Conservation (phyloP, 2,113 vertebrate genomes). For the Lepus europaeus region DNA sequence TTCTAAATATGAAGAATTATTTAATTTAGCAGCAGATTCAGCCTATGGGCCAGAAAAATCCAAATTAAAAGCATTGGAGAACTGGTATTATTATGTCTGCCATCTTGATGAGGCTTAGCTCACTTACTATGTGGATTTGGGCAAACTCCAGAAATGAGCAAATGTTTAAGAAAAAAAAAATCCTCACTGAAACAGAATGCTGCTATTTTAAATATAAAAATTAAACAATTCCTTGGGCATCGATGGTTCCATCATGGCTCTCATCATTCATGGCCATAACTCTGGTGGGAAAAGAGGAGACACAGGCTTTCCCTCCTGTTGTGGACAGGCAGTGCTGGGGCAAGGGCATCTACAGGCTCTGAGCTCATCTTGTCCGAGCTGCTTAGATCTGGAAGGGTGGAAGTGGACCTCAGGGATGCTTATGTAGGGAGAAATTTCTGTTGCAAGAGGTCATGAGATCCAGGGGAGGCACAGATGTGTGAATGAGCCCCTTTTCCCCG, state of each 20-base stretch:
- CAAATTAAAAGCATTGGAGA: slow-evolving; percentile 62
- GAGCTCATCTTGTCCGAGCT: neutral
- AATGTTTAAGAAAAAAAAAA: slow-evolving; percentile 73
- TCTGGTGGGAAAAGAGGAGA: neutral
- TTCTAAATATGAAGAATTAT: slow-evolving; percentile 74
- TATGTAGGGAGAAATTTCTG: neutral
- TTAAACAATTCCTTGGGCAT: slow-evolving; percentile 47
- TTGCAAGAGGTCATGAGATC: neutral
- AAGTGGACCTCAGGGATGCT: neutral
- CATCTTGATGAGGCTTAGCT: slow-evolving; percentile 64
- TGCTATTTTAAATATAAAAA: slow-evolving; percentile 57
- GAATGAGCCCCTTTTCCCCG: neutral
- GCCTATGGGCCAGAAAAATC: slow-evolving; percentile 64
- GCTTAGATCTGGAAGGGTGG: neutral
- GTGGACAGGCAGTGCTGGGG: neutral
- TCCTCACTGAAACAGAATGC: slow-evolving; percentile 46
- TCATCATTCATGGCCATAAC: neutral
- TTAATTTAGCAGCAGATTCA: slow-evolving; percentile 73
- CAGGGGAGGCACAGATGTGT: neutral
- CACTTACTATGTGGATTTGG: slow-evolving; percentile 54
- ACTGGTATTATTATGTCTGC: slow-evolving; percentile 56
- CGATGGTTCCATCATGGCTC: neutral
- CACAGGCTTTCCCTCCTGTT: neutral
- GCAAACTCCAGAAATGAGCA: slow-evolving; percentile 79
- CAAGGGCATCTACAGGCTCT: neutral